phyloP scores from a whole-genome alignment of 2,888 invertebrate genomes.

The Eupithecia vulgata region DNA sequence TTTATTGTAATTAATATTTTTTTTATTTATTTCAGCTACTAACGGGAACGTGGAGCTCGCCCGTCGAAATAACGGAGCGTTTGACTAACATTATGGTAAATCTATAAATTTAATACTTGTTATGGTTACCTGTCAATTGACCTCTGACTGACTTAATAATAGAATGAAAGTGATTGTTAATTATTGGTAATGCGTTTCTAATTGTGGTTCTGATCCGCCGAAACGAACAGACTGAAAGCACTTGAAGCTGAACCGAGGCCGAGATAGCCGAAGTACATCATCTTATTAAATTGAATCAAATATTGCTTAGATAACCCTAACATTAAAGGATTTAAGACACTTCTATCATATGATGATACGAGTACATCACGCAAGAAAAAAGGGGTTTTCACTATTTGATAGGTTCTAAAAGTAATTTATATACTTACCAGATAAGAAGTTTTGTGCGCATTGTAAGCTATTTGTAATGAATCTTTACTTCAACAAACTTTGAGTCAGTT shows the following conservation, averaged over 20 bases:
- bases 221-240: background rate
- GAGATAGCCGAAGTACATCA: background rate
- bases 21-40: background rate
- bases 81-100: background rate
- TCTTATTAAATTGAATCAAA: background rate
- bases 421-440: too few species aligned
- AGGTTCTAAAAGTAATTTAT: too few species aligned
- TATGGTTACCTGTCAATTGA: background rate
- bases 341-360: too few species aligned
- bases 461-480: too few species aligned
- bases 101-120: background rate
- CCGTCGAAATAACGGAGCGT: background rate
- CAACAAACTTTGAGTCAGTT: too few species aligned
- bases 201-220: too few species aligned
- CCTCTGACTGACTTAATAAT: background rate
- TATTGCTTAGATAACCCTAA: background rate
- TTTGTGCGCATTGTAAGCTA: too few species aligned
- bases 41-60: background rate
- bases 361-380: too few species aligned
- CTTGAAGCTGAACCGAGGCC: background rate
- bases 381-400: too few species aligned
- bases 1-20: background rate
- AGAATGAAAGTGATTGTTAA: background rate
- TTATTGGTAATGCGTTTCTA: background rate
- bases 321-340: too few species aligned